Conservation (phyloP, 2,888 invertebrate genomes). For the Chloroclystis v-ata region DNA sequence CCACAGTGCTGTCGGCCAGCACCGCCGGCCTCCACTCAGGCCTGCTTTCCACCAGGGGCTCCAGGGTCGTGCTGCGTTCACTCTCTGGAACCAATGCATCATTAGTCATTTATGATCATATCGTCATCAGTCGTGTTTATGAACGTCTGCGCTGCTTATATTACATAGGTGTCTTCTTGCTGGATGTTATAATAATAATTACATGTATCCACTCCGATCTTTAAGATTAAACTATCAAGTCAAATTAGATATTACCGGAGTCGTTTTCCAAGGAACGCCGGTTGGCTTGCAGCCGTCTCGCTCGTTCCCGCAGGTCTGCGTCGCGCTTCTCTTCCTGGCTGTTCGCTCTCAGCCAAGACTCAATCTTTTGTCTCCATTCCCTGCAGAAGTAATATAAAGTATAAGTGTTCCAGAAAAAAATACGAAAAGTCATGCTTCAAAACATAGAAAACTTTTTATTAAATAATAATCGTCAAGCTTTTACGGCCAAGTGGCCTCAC, state of each 20-base stretch:
- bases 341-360: slow-evolving; percentile 93
- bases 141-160: no score
- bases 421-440: no score
- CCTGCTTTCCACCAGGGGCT: slow-evolving; percentile 84
- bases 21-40: slow-evolving; percentile 89
- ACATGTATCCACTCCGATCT: no score
- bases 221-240: no score
- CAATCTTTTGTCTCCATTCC: slow-evolving; percentile 94
- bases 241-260: slow-evolving; percentile 78
- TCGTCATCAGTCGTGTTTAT: no score
- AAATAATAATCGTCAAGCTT: no score
- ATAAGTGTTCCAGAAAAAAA: no score
- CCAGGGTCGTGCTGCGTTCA: slow-evolving; percentile 84
- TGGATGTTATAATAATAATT: no score
- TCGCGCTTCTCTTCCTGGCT: slow-evolving; percentile 87
- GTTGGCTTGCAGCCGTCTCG: slow-evolving; percentile 82
- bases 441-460: no score
- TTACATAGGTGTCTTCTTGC: no score
- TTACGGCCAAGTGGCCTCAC: no score
- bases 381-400: slow-evolving; percentile 67
- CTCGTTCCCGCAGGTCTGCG: slow-evolving; percentile 82
- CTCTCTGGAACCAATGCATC: slow-evolving; percentile 77
- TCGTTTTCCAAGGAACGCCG: slow-evolving; percentile 90
- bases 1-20: slow-evolving; percentile 89
- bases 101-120: no score